Percentiles rank a stretch among this genome's conserved stretches.
phyloP scores from a whole-genome alignment of 2,888 invertebrate genomes.

The Leucophenga maculata region DNA sequence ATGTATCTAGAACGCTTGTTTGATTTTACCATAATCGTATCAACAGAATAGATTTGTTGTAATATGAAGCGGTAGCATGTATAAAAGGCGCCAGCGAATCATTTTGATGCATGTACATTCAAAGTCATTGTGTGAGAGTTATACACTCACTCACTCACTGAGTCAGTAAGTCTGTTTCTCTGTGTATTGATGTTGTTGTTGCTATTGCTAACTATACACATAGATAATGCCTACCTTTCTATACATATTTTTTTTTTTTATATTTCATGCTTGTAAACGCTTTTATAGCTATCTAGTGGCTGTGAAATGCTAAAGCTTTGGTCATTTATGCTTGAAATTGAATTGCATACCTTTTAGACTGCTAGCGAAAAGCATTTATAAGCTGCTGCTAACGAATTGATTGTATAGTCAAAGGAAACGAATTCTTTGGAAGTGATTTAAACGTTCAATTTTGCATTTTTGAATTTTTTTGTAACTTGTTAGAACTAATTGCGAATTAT shows the following conservation, averaged over 20 bases:
- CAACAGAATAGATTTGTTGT: slow-evolving; percentile 53
- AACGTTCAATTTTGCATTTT: too few relatives aligned
- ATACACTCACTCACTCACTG: not conserved
- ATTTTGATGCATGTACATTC: slow-evolving; percentile 11
- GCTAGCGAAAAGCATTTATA: too few relatives aligned
- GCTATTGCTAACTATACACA: not conserved
- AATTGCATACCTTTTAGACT: slow-evolving; percentile 1
- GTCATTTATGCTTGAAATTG: slow-evolving; percentile 26
- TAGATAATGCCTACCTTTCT: not conserved
- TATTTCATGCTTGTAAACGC: not conserved
- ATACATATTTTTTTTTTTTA: not conserved
- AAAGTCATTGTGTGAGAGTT: slow-evolving; percentile 26
- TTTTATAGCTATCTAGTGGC: slow-evolving; percentile 12
- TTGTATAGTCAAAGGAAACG: too few relatives aligned
- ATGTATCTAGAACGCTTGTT: slow-evolving; percentile 18
- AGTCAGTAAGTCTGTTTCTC: slow-evolving; percentile 1
- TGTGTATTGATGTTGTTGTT: slow-evolving; percentile 6
- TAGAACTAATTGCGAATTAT: too few relatives aligned
- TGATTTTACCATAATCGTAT: slow-evolving; percentile 53
- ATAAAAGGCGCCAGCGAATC: not conserved
- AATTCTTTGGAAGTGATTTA: too few relatives aligned
- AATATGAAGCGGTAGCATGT: slow-evolving; percentile 52
- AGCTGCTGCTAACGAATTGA: not conserved
- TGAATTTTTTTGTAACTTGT: too few relatives aligned
- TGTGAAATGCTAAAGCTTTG: slow-evolving; percentile 20